These are phyloP conservation scores for Ellobius talpinus DNA, from an alignment of 2,113 vertebrate species.

Conservation along the genomic window DNA sequence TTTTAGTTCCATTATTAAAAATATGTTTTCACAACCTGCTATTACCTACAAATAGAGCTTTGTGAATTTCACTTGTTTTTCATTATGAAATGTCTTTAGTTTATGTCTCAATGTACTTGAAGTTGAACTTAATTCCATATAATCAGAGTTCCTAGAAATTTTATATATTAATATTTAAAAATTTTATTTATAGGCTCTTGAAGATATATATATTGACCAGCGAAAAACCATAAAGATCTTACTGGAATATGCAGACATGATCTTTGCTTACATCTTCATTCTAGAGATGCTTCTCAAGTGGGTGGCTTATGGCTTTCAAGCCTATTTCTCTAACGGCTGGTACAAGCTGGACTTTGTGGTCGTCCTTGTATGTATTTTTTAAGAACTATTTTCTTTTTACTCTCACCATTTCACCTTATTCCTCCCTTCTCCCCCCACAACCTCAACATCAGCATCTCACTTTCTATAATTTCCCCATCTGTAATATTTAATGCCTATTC, in stretches of 20 bases:
- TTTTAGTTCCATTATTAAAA: neutral
- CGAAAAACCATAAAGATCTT: conserved; percentile 91
- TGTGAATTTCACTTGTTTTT: neutral
- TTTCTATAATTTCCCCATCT: conserved; percentile 3
- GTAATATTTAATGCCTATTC: neutral
- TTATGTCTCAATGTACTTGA: neutral
- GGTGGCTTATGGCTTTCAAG: conserved; percentile 97
- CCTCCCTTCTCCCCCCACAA: neutral
- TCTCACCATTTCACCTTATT: neutral
- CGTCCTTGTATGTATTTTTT: conserved; percentile 93
- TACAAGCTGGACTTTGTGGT: conserved; percentile 99
- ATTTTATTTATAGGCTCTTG: conserved; percentile 91
- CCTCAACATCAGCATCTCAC: neutral
- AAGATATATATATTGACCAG: conserved; percentile 94
- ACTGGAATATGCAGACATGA: conserved; percentile 96
- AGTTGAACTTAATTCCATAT: neutral
- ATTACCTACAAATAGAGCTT: neutral
- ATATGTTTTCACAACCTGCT: neutral
- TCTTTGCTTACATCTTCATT: conserved; percentile 98
- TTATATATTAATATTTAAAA: neutral
- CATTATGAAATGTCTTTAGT: neutral
- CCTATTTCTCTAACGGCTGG: conserved; percentile 97
- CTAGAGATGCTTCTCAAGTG: conserved; percentile 99
- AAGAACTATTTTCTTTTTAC: neutral
- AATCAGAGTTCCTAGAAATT: neutral